Conservation (phyloP, 2,888 invertebrate genomes). For the Caenorhabditis doughertyi region DNA sequence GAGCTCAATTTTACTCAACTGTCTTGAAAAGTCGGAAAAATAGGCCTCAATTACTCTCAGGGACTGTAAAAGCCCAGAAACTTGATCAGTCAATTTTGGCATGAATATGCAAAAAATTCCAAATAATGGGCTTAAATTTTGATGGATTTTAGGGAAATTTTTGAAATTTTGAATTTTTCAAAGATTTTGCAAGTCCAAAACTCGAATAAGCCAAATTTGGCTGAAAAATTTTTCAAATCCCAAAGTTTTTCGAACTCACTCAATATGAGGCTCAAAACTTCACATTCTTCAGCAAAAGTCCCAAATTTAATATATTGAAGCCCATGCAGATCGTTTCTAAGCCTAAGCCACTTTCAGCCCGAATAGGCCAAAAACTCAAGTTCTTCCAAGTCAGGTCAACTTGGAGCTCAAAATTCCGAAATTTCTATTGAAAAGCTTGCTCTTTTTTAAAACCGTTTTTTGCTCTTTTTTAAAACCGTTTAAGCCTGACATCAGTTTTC, state of each 20-base stretch:
- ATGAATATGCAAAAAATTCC: too few relatives aligned
- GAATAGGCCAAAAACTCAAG: background rate
- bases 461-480: too few relatives aligned
- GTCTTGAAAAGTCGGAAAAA: too few relatives aligned
- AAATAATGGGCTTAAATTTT: too few relatives aligned
- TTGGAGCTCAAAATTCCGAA: constrained; percentile 14
- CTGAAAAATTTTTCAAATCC: background rate
- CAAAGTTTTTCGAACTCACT: background rate
- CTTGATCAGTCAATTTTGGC: too few relatives aligned
- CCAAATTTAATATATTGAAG: background rate
- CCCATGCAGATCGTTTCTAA: background rate
- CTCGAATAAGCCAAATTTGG: too few relatives aligned
- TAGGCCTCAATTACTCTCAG: too few relatives aligned
- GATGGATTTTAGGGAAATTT: background rate
- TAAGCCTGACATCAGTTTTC: too few relatives aligned
- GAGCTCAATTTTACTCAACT: too few relatives aligned
- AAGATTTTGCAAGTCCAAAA: too few relatives aligned
- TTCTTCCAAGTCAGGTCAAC: background rate
- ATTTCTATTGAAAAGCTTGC: background rate
- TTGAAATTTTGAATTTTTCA: background rate
- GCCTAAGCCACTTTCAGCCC: background rate
- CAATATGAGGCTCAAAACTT: constrained; percentile 30
- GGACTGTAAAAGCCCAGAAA: too few relatives aligned
- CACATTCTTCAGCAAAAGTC: background rate
- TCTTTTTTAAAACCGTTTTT: too few relatives aligned